A percentile compares a stretch with the other conserved stretches of the same genome.
Evolutionary conservation across 2,888 invertebrate genomes (phyloP).

Genomic region (Tenodera sinensis): DNA sequence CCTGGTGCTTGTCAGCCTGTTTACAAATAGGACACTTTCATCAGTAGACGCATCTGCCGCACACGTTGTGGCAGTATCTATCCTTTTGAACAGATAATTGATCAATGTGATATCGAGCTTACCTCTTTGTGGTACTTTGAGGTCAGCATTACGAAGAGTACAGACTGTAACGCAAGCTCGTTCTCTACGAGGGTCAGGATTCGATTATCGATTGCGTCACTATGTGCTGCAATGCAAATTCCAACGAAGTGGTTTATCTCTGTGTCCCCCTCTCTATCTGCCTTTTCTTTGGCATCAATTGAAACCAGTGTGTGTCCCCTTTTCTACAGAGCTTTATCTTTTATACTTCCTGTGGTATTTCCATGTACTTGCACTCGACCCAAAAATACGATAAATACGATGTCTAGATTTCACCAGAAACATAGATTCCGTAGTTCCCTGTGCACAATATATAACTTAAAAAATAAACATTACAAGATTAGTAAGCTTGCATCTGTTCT

Average conservation of each 20-base stretch:
- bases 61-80: not conserved
- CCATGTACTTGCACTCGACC: too few species aligned
- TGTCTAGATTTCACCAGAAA: too few species aligned
- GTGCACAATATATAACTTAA: too few species aligned
- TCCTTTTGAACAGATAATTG: not conserved
- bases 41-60: not conserved
- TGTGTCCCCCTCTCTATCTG: not conserved
- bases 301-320: too few species aligned
- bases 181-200: not conserved
- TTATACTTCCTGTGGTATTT: too few species aligned
- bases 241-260: not conserved
- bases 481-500: too few species aligned
- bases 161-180: not conserved
- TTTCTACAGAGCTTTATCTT: too few species aligned
- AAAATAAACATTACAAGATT: too few species aligned
- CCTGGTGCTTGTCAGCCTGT: not conserved
- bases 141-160: not conserved
- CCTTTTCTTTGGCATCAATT: not conserved
- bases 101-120: not conserved
- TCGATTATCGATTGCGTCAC: not conserved
- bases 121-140: not conserved
- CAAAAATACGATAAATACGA: too few species aligned
- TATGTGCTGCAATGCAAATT: not conserved
- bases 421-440: too few species aligned
- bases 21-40: not conserved